Evolutionary conservation across 2,888 invertebrate species (phyloP).

Genomic region (Cristatella mucedo): DNA sequence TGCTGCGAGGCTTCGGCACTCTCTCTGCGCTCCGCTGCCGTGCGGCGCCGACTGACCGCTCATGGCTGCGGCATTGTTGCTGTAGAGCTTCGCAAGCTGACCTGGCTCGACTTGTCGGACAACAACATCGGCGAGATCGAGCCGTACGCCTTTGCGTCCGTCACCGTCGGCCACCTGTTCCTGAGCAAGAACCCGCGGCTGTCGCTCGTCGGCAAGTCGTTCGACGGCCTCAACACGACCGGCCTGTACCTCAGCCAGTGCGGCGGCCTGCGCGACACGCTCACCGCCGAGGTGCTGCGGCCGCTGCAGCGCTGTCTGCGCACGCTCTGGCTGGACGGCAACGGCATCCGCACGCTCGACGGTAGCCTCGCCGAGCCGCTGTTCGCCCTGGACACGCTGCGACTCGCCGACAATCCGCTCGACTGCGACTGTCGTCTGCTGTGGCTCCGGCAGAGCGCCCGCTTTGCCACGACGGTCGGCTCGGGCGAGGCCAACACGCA

Average conservation of each 20-base stretch:
- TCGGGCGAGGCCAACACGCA: no score
- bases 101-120: background rate
- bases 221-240: background rate
- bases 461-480: no score
- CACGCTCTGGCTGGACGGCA: conserved; percentile 1
- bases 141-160: background rate
- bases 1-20: no score
- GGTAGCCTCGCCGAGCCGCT: background rate
- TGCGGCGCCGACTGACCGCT: no score
- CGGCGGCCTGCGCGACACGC: no score
- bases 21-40: no score
- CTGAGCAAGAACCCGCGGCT: conserved; percentile 4
- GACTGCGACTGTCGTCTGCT: conserved; percentile 1
- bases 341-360: background rate
- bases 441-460: no score
- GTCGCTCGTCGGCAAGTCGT: background rate
- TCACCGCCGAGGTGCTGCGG: background rate
- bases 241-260: conserved; percentile 1
- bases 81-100: conserved; percentile 2
- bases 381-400: background rate
- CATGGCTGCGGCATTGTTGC: no score
- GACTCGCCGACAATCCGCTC: conserved; percentile 5
- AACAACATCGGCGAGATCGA: background rate
- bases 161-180: background rate
- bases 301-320: background rate